These are phyloP conservation scores for Macrobrachium nipponense DNA, from an alignment of 1,140 invertebrate genomes.

Conservation along the genomic window DNA sequence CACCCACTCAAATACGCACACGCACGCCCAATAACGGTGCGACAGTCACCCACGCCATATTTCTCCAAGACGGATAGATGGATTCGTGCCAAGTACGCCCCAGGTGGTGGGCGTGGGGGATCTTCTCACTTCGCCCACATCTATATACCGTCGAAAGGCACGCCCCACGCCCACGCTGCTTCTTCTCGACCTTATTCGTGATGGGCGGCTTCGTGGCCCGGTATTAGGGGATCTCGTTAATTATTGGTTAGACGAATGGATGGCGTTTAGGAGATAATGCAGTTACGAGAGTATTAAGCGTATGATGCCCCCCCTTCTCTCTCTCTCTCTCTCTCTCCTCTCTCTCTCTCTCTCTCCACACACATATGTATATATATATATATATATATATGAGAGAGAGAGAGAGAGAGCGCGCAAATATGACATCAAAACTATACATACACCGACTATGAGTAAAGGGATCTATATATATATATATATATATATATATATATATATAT, in stretches of 20 bases:
- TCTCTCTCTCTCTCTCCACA: neutral
- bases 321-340: constrained; percentile 24
- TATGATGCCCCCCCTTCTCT: neutral
- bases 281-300: too few relatives aligned
- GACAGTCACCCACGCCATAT: too few relatives aligned
- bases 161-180: too few relatives aligned
- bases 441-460: neutral
- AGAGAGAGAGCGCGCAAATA: too few relatives aligned
- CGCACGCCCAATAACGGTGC: too few relatives aligned
- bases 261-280: neutral
- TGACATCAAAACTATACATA: neutral
- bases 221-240: too few relatives aligned
- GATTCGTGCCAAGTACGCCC: neutral
- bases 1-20: too few relatives aligned
- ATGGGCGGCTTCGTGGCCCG: too few relatives aligned
- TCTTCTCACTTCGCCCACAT: too few relatives aligned
- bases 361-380: constrained; percentile 13
- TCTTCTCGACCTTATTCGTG: too few relatives aligned
- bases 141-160: too few relatives aligned
- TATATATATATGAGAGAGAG: constrained; percentile 22
- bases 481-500: constrained; percentile 20
- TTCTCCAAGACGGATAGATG: too few relatives aligned
- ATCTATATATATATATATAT: constrained; percentile 2
- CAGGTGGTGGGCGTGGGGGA: neutral
- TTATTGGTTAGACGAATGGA: neutral